Base-by-base conservation (phyloP, 2,113 vertebrate species). In the Oreocharis arfaki region DNA sequence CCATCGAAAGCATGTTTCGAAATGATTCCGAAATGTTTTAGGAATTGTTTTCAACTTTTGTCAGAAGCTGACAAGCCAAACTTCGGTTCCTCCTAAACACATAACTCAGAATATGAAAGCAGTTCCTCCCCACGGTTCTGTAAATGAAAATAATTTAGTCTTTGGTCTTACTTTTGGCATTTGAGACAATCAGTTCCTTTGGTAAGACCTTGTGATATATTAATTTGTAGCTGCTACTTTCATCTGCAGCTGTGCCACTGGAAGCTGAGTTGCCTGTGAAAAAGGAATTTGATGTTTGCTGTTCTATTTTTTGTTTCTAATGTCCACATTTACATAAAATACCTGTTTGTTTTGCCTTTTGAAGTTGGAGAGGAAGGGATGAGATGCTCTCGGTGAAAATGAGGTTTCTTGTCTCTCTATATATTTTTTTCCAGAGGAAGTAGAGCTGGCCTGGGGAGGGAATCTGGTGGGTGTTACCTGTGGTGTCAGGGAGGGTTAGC, bases 311-410 rank as follows among this genome's bases (percentile, higher is more conserved):
- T 89, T 86, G 84, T 94, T 81, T 47, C 63, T 94, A 76, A 80
- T 85, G 87, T 90, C 96, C 91, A 77, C 59, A 93, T 97, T 97
- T 96, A 93, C 91, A 95, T 93, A 94, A 96, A 95, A 86, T 82
- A 87, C 82, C 90, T 89, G 82, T 63, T 91, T 95, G 16, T 93
- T 70, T 93, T 91, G 61, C 75, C 55, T 91, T 94, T 97, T 96
- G 93, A 96, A 94, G 91, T 90, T 1, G 0, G 55, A 76, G 71
- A 9, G 67, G 24, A 85, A 79, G 42, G 81, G 21, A n/a, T 55
- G 79, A 73, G 70, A n/a, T 26, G 63, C 46, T 17, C 87, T 82
- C 26, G 3, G 57, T 3, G 75, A 73, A 84, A 95, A 75, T 33
- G 61, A 83, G 35, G 59, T 76, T 85, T 82, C 57, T 57, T 18